Evolutionary conservation across 2,797 vertebrate species (phyloP), one percentile per base, ranked within the genome.

Genomic region (Pampus argenteus): DNA sequence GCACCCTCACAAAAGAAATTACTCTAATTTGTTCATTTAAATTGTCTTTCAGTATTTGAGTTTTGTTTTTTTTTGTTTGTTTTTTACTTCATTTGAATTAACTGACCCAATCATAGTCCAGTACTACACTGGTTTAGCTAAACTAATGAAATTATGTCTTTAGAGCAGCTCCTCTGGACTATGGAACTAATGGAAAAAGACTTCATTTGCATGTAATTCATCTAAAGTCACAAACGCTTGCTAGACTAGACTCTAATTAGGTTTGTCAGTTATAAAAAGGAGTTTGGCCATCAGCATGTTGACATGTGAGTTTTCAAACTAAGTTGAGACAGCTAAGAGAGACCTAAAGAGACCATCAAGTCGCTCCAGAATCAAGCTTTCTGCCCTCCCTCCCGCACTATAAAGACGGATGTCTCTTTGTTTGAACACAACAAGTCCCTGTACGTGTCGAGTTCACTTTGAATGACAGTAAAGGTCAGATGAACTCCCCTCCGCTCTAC

Each of bases 391-490:
- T 17, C 11, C 54, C 20, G 0, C 61, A 55, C 45, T 48, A 36
- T 57, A 40, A 69, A 66, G 28, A 67, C 55, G 49, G 50, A 54
- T 57, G 47, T 58, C 17, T 50, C 51, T 78, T 84, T 75, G 66
- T 83, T 26, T 59, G 49, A 79, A 47, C 57, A 51, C 54, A 79
- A 50, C 49, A 57, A 67, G 38, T 51, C n/a, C 2, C 64, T 45
- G 61, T n/a, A 22, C 25, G n/a, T 79, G 83, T 89, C 60, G 36
- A 44, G 69, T 86, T 86, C 28, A 59, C 26, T 68, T 28, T 70
- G 66, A 86, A 67, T 72, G 66, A 71, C 68, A 62, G 66, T 38
- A 60, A 78, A 87, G 85, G 78, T 78, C 77, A 56, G 65, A 65
- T 52, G 14, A 71, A 73, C 74, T 76, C 66, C 70, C 79, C 61